phyloP scores from a whole-genome alignment of 2,113 vertebrate genomes.

The Arizona elegans region DNA sequence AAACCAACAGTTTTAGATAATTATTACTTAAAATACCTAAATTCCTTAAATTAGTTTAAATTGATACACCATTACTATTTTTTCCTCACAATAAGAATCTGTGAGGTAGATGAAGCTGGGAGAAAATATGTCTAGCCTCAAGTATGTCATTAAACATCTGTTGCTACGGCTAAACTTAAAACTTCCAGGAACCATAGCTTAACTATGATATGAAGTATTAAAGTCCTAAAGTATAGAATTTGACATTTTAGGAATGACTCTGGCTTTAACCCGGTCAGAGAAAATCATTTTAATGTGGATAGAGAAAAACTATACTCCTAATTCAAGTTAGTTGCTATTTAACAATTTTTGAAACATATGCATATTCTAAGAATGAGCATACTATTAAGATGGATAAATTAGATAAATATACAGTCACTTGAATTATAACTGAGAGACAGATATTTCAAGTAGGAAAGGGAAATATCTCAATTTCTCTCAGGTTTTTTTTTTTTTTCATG shows the following conservation, averaged over 20 bases:
- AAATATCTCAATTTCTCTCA: background rate
- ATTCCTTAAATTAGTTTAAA: background rate
- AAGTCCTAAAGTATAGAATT: background rate
- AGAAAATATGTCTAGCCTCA: background rate
- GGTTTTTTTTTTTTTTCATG: background rate
- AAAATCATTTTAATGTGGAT: background rate
- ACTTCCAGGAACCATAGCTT: background rate
- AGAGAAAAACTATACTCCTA: background rate
- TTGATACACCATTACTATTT: background rate
- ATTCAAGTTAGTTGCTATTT: background rate
- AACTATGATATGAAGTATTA: background rate
- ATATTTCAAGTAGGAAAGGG: background rate
- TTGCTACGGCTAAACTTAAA: background rate
- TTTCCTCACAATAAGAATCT: background rate
- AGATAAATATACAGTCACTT: background rate
- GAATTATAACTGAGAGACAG: background rate
- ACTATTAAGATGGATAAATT: background rate
- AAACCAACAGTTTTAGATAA: background rate
- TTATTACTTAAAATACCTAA: background rate
- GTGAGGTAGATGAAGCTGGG: background rate
- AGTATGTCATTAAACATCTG: background rate
- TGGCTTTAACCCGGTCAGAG: background rate
- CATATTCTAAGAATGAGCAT: background rate
- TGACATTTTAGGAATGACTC: background rate
- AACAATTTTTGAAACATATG: background rate